Evolutionary conservation across 1,140 invertebrate species (phyloP), one percentile per base, ranked within the genome.

Genomic region (Rhyacophila brunnea): DNA sequence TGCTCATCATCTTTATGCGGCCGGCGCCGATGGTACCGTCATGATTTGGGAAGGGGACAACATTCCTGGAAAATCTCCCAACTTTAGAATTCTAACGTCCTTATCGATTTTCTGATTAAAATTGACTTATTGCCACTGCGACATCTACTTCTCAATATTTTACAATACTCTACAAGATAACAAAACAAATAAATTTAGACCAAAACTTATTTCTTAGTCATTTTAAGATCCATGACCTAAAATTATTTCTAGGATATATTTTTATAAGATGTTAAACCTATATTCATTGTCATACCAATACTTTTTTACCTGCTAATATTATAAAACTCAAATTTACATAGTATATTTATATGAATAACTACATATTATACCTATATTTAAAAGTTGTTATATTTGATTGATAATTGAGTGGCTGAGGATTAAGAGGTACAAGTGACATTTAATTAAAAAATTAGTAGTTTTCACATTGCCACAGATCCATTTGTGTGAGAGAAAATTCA

Each of bases 1-100:
- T 68, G 68, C 64, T 35, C 64, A 67, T 49, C 19, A 74, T 42
- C 67, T 78, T 58, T 77, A 75, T 65, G 72, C 68, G 5, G 68
- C 70, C 58, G 70, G 72, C 61, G 68, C 66, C 45, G 71, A 71
- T 61, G 74, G 74, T 54, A 56, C 64, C 38, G 69, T 70, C 42
- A 60, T 71, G 51, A 68, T 71, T 44, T 77, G 76, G 74, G 72
- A 75, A 51, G 55, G 55, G 11, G 47, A 50, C 19, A 44, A 42
- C 19, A 35, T 50, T 14, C 14, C 55, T n/a, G 55, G 45, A 13
- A 51, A 58, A 36, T 18, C 40, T 10, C 55, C 47, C 10, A 58
- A 32, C 15, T 58, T 58, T 42, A 36, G 48, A 6, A 34, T 51
- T n/a, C 23, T 58, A 6, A 50, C 55, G 11, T 58, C 55, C 9